Evolutionary conservation across 2,888 invertebrate genomes (phyloP), one percentile per base, ranked within the genome.

Genomic region (Drosophila ustulata): DNA sequence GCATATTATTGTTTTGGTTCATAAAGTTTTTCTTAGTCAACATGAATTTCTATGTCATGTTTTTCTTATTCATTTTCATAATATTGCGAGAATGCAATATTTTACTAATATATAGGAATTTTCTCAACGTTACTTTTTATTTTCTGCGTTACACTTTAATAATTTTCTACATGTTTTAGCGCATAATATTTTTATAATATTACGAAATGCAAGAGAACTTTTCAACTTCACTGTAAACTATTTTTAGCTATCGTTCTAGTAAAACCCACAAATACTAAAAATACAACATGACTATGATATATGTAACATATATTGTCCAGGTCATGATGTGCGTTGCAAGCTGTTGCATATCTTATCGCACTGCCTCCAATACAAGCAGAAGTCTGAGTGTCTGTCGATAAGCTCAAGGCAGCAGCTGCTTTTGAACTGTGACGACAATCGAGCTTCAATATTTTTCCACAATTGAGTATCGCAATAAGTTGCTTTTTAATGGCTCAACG

Each of bases 271-370:
- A 41, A 13, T 7, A 18, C 39, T 41, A 41, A 41, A 41, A 41
- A 41, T 41, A 41, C 18, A 28, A 46, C 37, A 32, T 26, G 32
- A 45, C 41, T 30, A 28, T 11, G 11, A 49, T 0, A 30, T 26
- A 0, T 47, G 26, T 7, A 8, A 32, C 11, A 28, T 49, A 63
- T 45, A 67, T 75, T 75, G 67, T 64, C 49, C 53, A 75, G 75
- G 76, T 75, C 75, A 71, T 37, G 67, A 49, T 39, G 30, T n/a
- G 13, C 8, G 7, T 1, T 49, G 37, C 41, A 63, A 55, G 26
- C 37, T 13, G 32, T 34, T 26, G 52, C 39, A 68, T 68, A 75
- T 75, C 76, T 63, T 72, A 74, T 68, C 76, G 18, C 37, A 34
- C n/a, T 49, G 5, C 5, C 46, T 23, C 32, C 11, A 49, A 57